These are phyloP conservation scores for Myripristis jacobus DNA, from an alignment of 2,797 vertebrate genomes.

Conservation along the genomic window DNA sequence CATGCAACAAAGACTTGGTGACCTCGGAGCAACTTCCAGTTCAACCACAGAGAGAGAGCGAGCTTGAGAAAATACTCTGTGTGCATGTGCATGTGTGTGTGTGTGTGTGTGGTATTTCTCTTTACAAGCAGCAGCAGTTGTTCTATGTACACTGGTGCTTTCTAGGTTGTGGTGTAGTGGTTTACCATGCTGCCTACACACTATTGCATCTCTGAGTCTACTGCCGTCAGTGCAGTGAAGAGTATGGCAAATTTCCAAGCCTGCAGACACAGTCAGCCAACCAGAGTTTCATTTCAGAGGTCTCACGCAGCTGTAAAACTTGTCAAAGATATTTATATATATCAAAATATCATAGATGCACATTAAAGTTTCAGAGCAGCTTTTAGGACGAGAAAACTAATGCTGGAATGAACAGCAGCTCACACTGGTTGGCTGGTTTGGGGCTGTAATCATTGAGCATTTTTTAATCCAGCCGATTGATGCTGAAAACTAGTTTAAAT, in stretches of 20 bases:
- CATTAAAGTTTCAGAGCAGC: too few relatives aligned
- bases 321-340: background rate
- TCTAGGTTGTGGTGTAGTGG: constrained; percentile 10
- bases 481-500: constrained; percentile 56
- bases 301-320: too few relatives aligned
- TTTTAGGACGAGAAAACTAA: too few relatives aligned
- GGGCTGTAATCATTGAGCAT: background rate
- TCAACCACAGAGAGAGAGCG: background rate
- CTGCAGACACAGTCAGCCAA: constrained; percentile 9
- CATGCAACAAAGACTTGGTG: background rate
- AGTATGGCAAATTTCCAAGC: constrained; percentile 36
- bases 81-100: background rate
- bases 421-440: background rate
- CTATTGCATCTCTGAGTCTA: background rate
- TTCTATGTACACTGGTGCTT: constrained; percentile 11
- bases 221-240: constrained; percentile 11
- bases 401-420: background rate
- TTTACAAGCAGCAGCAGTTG: background rate
- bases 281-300: background rate
- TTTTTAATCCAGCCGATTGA: constrained; percentile 53
- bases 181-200: constrained; percentile 29
- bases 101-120: constrained; percentile 10
- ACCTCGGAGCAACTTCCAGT: background rate
- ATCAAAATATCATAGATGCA: background rate
- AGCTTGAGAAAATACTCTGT: background rate